Conservation (phyloP, 2,113 vertebrate genomes). For the Ailurus styani region DNA sequence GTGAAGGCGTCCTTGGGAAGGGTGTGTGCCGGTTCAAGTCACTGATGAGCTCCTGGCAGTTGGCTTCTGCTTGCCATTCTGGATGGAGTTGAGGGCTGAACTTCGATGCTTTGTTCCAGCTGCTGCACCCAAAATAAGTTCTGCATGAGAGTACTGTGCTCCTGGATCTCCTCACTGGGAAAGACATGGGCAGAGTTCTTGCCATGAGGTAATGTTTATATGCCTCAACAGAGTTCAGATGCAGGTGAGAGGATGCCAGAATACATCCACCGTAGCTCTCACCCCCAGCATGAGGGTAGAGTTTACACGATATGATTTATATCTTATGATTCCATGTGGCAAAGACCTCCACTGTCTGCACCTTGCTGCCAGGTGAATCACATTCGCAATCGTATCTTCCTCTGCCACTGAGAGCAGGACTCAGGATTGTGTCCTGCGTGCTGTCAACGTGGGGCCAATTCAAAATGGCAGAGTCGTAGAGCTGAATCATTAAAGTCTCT, state of each 20-base stretch:
- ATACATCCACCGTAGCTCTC: conserved; percentile 90
- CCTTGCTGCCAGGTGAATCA: conserved; percentile 90
- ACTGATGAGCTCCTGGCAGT: not conserved
- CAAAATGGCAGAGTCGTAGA: conserved; percentile 91
- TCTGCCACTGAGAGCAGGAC: conserved; percentile 89
- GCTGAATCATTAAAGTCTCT: conserved; percentile 86
- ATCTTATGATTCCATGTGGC: conserved; percentile 91
- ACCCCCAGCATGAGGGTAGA: conserved; percentile 90
- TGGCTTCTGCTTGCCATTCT: conserved; percentile 64
- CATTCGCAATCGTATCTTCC: conserved; percentile 87
- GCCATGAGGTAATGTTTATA: conserved; percentile 92
- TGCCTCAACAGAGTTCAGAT: conserved; percentile 90
- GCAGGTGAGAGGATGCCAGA: conserved; percentile 89
- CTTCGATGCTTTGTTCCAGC: conserved; percentile 63
- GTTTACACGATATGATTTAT: conserved; percentile 91
- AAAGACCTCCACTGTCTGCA: conserved; percentile 90
- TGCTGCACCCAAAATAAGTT: conserved; percentile 91
- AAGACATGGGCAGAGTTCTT: conserved; percentile 86
- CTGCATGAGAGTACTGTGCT: conserved; percentile 83
- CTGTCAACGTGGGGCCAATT: conserved; percentile 89
- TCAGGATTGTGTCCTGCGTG: conserved; percentile 91
- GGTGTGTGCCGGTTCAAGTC: conserved; percentile 83
- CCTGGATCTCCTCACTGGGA: conserved; percentile 77
- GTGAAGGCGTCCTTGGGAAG: conserved; percentile 88
- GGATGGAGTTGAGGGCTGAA: conserved; percentile 82